Percentiles rank a stretch among this genome's conserved stretches.
Evolutionary conservation across 2,888 invertebrate genomes (phyloP).

Genomic region (Nomada ruficornis): DNA sequence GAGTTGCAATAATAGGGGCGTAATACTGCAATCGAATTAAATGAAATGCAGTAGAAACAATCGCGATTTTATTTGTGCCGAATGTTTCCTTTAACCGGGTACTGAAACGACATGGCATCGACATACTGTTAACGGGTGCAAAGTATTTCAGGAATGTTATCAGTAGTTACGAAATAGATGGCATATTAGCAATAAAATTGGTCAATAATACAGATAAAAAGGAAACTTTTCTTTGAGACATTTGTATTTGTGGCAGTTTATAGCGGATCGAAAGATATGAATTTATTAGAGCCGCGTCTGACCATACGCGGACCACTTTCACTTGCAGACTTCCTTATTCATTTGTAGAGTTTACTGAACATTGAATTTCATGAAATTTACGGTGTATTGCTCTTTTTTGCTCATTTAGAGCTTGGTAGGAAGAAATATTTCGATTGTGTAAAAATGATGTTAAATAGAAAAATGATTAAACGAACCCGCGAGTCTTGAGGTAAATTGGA

Average conservation of each 20-base stretch:
- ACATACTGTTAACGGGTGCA: neutral
- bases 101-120: neutral
- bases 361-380: neutral
- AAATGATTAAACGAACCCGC: slow-evolving; percentile 74
- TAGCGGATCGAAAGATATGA: neutral
- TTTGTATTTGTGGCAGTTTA: neutral
- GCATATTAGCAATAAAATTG: too few species aligned
- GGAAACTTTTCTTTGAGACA: neutral
- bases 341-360: neutral
- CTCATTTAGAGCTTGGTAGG: neutral
- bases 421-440: neutral
- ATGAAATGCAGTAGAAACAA: neutral
- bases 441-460: neutral
- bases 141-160: neutral
- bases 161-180: too few species aligned
- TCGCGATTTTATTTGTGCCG: neutral
- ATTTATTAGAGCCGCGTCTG: neutral
- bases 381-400: neutral
- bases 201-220: too few species aligned
- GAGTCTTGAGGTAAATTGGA: slow-evolving; percentile 89
- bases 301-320: neutral
- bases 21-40: neutral
- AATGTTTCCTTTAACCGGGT: neutral
- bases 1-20: neutral
- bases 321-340: neutral